Evolutionary conservation across 2,797 vertebrate genomes (phyloP).

Genomic region (Pangasius krempfi): DNA sequence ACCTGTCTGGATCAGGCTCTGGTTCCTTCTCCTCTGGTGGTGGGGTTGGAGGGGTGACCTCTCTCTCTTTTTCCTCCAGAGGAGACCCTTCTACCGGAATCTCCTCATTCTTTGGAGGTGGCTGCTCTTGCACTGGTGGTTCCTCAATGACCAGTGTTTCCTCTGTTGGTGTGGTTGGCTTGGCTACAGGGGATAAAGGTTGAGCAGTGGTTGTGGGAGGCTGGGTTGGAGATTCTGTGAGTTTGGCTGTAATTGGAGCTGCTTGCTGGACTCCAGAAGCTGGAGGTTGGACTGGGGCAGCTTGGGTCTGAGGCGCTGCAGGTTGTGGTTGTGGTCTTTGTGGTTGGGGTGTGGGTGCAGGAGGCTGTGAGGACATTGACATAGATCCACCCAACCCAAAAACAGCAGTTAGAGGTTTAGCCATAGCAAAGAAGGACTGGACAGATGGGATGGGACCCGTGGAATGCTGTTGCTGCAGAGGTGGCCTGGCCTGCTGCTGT

Average conservation of each 20-base stretch:
- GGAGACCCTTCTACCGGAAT: conserved; percentile 61
- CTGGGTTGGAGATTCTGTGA: conserved; percentile 35
- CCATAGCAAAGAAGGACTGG: conserved; percentile 81
- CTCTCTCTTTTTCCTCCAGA: conserved; percentile 59
- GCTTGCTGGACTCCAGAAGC: conserved; percentile 49
- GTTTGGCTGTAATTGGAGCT: conserved; percentile 49
- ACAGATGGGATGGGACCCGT: conserved; percentile 67
- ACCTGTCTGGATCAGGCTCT: conserved; percentile 71
- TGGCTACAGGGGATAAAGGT: conserved; percentile 53
- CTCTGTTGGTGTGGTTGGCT: conserved; percentile 44
- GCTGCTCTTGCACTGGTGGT: conserved; percentile 38
- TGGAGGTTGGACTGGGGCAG: conserved; percentile 11
- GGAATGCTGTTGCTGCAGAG: conserved; percentile 69
- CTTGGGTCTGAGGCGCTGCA: conserved; percentile 35
- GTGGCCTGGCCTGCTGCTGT: conserved; percentile 60
- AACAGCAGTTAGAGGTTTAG: conserved; percentile 78
- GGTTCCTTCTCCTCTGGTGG: conserved; percentile 66
- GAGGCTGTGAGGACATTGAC: conserved; percentile 70
- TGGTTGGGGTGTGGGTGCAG: conserved; percentile 63
- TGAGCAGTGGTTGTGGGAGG: conserved; percentile 50
- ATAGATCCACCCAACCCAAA: conserved; percentile 73
- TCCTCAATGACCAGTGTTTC: conserved; percentile 55
- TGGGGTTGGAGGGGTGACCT: conserved; percentile 61
- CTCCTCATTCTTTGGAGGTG: conserved; percentile 61
- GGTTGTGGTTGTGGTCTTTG: conserved; percentile 59